These are phyloP conservation scores for Sinosuthora webbiana DNA, from an alignment of 2,113 vertebrate genomes.

Conservation along the genomic window DNA sequence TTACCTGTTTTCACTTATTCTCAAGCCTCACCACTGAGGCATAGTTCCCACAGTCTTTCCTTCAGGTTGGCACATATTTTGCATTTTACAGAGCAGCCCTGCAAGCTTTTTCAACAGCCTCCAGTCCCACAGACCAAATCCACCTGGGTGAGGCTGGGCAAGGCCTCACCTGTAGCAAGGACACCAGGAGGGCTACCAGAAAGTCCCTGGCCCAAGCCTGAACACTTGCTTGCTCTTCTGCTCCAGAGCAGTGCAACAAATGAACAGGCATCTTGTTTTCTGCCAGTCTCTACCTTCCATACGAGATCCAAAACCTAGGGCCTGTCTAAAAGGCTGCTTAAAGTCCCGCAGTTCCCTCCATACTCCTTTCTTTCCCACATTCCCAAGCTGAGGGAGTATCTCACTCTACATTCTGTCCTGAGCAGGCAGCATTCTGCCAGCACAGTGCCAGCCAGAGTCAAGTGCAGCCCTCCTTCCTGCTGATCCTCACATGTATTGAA, in stretches of 20 bases:
- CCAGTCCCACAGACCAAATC: neutral
- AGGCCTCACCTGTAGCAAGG: neutral
- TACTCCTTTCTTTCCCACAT: neutral
- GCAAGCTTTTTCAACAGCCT: neutral
- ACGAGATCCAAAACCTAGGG: neutral
- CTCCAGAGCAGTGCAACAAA: neutral
- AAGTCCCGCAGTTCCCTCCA: neutral
- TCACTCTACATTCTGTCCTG: neutral
- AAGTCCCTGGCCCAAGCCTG: neutral
- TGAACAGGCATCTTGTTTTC: fast-evolving
- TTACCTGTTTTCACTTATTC: neutral
- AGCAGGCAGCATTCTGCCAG: neutral
- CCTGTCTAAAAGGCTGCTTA: neutral
- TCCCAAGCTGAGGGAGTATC: neutral
- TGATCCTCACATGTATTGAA: neutral
- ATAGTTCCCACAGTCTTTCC: neutral
- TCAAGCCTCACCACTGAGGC: neutral
- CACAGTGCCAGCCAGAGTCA: neutral
- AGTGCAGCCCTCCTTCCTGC: neutral
- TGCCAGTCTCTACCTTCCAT: neutral
- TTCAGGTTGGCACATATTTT: neutral
- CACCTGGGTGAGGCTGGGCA: neutral
- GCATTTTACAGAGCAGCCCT: neutral
- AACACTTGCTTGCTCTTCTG: neutral
- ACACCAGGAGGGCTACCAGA: neutral